Conservation (phyloP, 2,113 vertebrate genomes). For the Syrrhaptes paradoxus region DNA sequence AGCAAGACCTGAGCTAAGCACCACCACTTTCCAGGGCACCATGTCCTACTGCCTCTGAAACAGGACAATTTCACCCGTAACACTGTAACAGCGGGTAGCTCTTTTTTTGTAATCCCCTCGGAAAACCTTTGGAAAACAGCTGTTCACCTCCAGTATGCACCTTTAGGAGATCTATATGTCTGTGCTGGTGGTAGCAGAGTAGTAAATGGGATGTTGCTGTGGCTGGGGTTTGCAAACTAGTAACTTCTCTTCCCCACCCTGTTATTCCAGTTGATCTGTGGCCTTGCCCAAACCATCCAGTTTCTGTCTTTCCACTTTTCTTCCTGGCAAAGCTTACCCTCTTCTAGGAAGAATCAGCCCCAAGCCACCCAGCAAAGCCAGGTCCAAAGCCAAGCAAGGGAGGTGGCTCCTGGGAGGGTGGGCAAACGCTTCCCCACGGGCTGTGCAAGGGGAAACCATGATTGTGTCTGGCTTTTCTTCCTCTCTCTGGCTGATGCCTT, state of each 20-base stretch:
- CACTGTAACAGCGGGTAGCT: neutral
- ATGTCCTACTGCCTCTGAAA: neutral
- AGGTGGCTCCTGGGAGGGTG: neutral
- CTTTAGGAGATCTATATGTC: neutral
- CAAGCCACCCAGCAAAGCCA: neutral
- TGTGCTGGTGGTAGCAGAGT: neutral
- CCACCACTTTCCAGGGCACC: neutral
- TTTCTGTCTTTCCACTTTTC: neutral
- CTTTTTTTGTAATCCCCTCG: neutral
- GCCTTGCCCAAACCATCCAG: neutral
- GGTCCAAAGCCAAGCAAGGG: neutral
- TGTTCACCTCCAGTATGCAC: too few relatives aligned
- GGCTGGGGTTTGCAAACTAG: neutral
- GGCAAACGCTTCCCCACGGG: neutral
- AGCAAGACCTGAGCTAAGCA: neutral
- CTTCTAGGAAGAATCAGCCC: neutral
- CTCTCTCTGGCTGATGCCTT: neutral
- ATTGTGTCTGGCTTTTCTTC: neutral
- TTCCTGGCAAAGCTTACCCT: neutral
- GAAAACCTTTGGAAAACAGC: neutral
- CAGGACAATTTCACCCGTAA: neutral
- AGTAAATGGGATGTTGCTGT: neutral
- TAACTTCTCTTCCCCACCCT: neutral
- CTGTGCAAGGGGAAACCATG: neutral
- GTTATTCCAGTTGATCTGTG: neutral